A percentile compares a stretch with the other conserved stretches of the same genome.
phyloP scores from a whole-genome alignment of 1,140 invertebrate species.

The Mycetomoellerius zeteki region DNA sequence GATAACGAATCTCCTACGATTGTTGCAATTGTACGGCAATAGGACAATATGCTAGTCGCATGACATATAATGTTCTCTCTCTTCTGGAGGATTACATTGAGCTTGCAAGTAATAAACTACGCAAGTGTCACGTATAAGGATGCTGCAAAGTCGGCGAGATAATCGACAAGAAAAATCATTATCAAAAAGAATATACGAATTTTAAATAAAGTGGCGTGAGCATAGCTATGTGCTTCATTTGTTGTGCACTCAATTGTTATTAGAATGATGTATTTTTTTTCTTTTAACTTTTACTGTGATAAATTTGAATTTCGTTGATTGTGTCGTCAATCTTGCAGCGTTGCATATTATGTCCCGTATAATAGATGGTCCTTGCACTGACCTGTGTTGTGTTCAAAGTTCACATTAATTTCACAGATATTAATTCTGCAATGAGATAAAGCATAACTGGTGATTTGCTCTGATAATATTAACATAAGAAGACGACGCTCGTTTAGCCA shows the following conservation, averaged over 20 bases:
- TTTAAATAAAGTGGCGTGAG: background rate
- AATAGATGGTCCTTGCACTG: conserved; percentile 28
- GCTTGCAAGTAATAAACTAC: conserved; percentile 23
- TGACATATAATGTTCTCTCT: conserved; percentile 49
- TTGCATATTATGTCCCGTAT: conserved; percentile 10
- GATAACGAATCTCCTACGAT: conserved; percentile 56
- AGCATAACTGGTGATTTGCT: conserved; percentile 12
- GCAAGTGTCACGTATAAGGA: conserved; percentile 29
- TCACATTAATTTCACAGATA: conserved; percentile 30
- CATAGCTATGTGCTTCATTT: background rate
- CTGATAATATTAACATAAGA: conserved; percentile 59
- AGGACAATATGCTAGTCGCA: conserved; percentile 42
- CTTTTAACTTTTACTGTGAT: background rate
- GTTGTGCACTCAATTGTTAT: too few relatives aligned
- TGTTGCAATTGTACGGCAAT: conserved; percentile 55
- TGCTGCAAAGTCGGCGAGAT: conserved; percentile 16
- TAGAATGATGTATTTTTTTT: background rate
- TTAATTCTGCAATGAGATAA: conserved; percentile 48
- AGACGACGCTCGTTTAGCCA: conserved; percentile 15
- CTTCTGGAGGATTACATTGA: conserved; percentile 23
- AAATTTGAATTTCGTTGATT: background rate
- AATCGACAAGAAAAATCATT: background rate
- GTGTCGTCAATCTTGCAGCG: conserved; percentile 13
- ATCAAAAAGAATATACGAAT: background rate
- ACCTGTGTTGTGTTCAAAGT: conserved; percentile 34